Evolutionary conservation across 2,888 invertebrate species (phyloP).

Genomic region (Diogma glabrata): DNA sequence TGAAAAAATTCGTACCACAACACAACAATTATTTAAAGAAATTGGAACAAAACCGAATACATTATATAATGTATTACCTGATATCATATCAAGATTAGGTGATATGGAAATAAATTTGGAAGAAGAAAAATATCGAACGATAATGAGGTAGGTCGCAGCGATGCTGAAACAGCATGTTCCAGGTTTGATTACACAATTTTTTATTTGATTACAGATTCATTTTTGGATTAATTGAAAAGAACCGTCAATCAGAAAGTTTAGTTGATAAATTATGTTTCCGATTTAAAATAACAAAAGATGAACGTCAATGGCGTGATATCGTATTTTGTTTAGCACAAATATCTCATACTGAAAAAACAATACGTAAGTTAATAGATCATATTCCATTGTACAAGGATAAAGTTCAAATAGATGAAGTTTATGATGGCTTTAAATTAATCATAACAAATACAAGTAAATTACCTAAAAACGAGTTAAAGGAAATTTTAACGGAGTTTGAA

Average conservation of each 20-base stretch:
- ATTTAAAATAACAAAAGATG: constrained; percentile 60
- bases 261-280: constrained; percentile 84
- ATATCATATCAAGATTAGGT: constrained; percentile 81
- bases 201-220: constrained; percentile 39
- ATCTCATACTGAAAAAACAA: constrained; percentile 60
- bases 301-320: constrained; percentile 75
- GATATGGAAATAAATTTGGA: constrained; percentile 57
- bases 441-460: constrained; percentile 52
- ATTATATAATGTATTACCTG: constrained; percentile 92
- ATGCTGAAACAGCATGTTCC: too few relatives aligned
- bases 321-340: constrained; percentile 79
- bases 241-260: constrained; percentile 78
- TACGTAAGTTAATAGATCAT: constrained; percentile 68
- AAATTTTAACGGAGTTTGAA: constrained; percentile 52
- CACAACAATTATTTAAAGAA: constrained; percentile 74
- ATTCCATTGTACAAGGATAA: constrained; percentile 65
- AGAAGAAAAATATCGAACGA: constrained; percentile 61
- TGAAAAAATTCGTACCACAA: constrained; percentile 49
- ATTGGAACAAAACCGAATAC: constrained; percentile 81
- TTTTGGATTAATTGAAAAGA: constrained; percentile 64
- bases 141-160: constrained; percentile 44
- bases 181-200: too few relatives aligned
- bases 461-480: constrained; percentile 53
- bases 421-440: constrained; percentile 56
- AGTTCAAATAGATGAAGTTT: constrained; percentile 57